These are phyloP conservation scores for Amiota mariae DNA, from an alignment of 2,888 invertebrate genomes.

Conservation along the genomic window DNA sequence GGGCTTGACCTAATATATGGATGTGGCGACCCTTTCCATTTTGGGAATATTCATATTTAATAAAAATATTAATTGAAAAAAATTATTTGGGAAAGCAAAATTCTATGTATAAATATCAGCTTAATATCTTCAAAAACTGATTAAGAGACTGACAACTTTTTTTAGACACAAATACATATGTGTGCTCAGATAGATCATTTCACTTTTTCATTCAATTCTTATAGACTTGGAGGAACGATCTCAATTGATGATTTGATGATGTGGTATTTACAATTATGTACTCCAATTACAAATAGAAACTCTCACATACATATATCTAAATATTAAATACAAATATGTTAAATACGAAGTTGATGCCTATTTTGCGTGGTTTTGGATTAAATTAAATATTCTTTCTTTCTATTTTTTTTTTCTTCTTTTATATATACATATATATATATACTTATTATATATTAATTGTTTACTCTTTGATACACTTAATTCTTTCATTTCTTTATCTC, in stretches of 20 bases:
- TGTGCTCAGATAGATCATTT: no score
- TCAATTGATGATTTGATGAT: not conserved
- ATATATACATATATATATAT: not conserved
- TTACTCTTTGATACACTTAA: not conserved
- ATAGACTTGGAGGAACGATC: not conserved
- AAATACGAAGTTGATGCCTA: constrained; percentile 60
- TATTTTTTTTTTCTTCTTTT: constrained; percentile 37
- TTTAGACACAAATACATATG: no score
- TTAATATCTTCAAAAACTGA: no score
- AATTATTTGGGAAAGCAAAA: no score
- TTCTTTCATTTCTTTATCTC: constrained; percentile 14
- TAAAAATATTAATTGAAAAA: no score
- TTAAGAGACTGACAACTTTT: no score
- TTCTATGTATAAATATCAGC: no score
- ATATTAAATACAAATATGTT: constrained; percentile 72
- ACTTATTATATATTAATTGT: not conserved
- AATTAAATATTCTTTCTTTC: constrained; percentile 39
- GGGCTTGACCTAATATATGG: no score
- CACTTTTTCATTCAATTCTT: no score
- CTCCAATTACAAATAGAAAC: not conserved
- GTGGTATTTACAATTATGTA: not conserved
- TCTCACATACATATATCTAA: constrained; percentile 44
- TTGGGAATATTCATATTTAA: no score
- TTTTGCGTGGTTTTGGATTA: constrained; percentile 57
- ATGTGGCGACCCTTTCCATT: no score